phyloP scores from a whole-genome alignment of 2,888 invertebrate species.

The Nephrocerus scutellatus region DNA sequence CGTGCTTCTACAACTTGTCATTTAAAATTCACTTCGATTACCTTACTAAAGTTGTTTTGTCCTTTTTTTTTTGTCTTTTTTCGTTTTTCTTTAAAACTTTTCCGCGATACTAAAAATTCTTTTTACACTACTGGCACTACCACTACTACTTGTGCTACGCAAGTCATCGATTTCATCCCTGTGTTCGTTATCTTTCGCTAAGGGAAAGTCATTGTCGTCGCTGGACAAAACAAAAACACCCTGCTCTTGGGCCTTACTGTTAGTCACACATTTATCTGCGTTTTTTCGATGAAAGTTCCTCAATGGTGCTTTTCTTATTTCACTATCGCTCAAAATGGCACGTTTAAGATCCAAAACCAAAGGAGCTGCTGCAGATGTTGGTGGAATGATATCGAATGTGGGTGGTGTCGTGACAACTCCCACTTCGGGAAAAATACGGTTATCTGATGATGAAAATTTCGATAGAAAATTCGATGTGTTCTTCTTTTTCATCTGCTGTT shows the following conservation, averaged over 20 bases:
- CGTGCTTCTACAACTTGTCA: background rate
- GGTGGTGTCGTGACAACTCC: constrained; percentile 39
- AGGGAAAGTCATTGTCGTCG: too few relatives aligned
- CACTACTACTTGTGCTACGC: constrained; percentile 27
- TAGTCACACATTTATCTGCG: too few relatives aligned
- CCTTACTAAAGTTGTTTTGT: background rate
- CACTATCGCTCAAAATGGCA: constrained; percentile 33
- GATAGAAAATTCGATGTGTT: constrained; percentile 39
- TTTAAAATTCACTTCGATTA: background rate
- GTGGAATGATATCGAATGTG: constrained; percentile 36
- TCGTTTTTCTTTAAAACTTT: constrained; percentile 33
- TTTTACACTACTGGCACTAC: constrained; percentile 44
- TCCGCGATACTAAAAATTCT: constrained; percentile 47
- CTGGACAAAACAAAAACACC: too few relatives aligned
- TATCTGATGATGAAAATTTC: constrained; percentile 41
- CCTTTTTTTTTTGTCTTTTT: background rate
- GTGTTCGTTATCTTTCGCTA: too few relatives aligned
- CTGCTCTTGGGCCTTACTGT: too few relatives aligned
- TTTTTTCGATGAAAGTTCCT: too few relatives aligned
- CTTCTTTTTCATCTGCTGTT: constrained; percentile 42
- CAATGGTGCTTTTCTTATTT: too few relatives aligned
- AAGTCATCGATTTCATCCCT: too few relatives aligned
- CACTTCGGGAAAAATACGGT: constrained; percentile 41
- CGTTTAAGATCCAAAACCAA: constrained; percentile 37
- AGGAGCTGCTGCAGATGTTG: constrained; percentile 28